Base-by-base conservation (phyloP, 2,888 invertebrate genomes). In the Eurytoma californica region DNA sequence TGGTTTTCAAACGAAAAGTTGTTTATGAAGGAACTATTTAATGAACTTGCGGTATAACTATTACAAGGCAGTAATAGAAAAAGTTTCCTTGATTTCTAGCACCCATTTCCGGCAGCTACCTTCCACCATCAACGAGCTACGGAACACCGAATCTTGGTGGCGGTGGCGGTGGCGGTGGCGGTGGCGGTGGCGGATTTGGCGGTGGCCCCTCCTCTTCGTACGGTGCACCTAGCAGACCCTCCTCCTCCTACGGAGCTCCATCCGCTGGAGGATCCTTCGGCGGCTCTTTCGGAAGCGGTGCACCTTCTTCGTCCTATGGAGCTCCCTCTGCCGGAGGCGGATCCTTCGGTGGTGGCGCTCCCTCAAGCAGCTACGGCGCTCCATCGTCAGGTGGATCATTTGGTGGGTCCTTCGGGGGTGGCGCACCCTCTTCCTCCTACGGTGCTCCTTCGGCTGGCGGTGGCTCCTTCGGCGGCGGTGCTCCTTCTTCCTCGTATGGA, bases 81-180 rank as follows among this genome's bases (percentile, higher is more conserved):
- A n/a, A 12, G 47, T 20, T 20, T 14, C 28, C 9, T 39, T 3
- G 28, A 16, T 16, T 58, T 84, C 20, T 79, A 93, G 93, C 93
- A 53, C 93, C 93, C 57, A 83, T 92, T 84, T 91, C 92, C 75
- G 91, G 92, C n/a, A 92, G 91, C 69, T 93, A 93, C 86, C 90
- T 93, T 75, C 93, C 93, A 58, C 93, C 94, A 24, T 92, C 93
- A 0, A 91, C 91, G 49, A 91, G 90, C 77, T 91, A 91, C 83
- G 91, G 91, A 12, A 90, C 90, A 28, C 90, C 90, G 58, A 87
- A 88, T n/a, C 78, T 83, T 20, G 86, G 86, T 14, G 86, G 86
- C 24, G 83, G 85, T 12, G 82, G 83, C 76, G 90, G 90, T 49
- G 86, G 87, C 20, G 88, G 87, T 80, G 75, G 80, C 12, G 78